Conservation (phyloP, 2,113 vertebrate species). For the Anhinga rufa region DNA sequence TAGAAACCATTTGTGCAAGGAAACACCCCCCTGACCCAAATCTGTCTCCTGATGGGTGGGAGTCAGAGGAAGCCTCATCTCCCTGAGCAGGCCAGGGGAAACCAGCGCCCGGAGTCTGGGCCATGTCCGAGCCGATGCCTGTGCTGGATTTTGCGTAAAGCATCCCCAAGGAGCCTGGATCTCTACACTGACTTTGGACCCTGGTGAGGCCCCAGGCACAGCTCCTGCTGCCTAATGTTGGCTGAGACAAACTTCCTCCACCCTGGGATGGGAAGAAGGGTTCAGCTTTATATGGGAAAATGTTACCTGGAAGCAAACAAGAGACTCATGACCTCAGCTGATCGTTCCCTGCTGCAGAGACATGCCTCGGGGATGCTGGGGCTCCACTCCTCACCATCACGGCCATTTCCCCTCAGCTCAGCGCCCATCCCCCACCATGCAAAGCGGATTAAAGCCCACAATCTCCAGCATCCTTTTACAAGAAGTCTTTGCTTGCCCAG, state of each 20-base stretch:
- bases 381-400: background rate
- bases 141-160: background rate
- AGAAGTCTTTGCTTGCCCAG: background rate
- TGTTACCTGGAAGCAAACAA: background rate
- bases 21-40: fast-evolving
- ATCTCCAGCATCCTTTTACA: background rate
- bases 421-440: background rate
- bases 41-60: background rate
- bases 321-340: background rate
- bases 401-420: background rate
- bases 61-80: background rate
- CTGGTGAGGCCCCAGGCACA: background rate
- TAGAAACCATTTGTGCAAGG: background rate
- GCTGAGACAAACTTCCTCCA: background rate
- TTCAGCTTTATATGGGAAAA: background rate
- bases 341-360: background rate
- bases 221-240: background rate
- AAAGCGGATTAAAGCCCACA: background rate
- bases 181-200: background rate
- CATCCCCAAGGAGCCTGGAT: background rate
- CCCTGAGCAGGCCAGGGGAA: fast-evolving
- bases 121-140: fast-evolving
- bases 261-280: background rate
- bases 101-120: fast-evolving
- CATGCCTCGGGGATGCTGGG: fast-evolving